These are phyloP conservation scores for Odontocolon sp. DNA, from an alignment of 2,888 invertebrate genomes.

Conservation along the genomic window DNA sequence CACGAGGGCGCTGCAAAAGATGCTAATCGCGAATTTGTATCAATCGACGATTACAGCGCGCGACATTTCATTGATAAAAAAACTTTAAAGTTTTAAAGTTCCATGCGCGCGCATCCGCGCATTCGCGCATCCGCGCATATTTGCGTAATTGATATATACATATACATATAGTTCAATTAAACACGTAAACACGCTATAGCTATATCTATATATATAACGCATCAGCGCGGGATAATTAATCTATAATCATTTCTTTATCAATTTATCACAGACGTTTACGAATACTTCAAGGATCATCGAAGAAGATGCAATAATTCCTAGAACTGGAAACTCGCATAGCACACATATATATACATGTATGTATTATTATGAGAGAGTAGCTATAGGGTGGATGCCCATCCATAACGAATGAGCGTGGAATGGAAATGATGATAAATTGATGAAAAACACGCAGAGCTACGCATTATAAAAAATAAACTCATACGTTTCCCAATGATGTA, in stretches of 20 bases:
- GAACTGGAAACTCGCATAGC: too few species aligned
- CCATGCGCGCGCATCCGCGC: constrained; percentile 10
- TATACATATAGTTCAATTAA: neutral
- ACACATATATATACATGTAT: neutral
- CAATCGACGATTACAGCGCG: neutral
- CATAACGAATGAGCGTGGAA: constrained; percentile 20
- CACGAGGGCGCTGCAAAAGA: too few species aligned
- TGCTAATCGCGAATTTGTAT: too few species aligned
- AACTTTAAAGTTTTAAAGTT: neutral
- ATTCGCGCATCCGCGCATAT: neutral
- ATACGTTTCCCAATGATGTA: too few species aligned
- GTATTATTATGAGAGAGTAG: neutral
- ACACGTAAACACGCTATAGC: neutral
- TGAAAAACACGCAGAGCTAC: constrained; percentile 5
- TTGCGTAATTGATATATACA: neutral
- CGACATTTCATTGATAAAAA: neutral
- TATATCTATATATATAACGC: too few species aligned
- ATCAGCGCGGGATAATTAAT: too few species aligned
- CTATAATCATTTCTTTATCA: too few species aligned
- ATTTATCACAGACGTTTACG: too few species aligned
- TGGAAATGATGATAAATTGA: constrained; percentile 46
- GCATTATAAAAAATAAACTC: neutral
- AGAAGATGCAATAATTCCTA: too few species aligned
- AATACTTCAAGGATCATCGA: too few species aligned
- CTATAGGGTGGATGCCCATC: too few species aligned